Conservation (phyloP, 1,140 invertebrate species). For the Chelonus insularis region DNA sequence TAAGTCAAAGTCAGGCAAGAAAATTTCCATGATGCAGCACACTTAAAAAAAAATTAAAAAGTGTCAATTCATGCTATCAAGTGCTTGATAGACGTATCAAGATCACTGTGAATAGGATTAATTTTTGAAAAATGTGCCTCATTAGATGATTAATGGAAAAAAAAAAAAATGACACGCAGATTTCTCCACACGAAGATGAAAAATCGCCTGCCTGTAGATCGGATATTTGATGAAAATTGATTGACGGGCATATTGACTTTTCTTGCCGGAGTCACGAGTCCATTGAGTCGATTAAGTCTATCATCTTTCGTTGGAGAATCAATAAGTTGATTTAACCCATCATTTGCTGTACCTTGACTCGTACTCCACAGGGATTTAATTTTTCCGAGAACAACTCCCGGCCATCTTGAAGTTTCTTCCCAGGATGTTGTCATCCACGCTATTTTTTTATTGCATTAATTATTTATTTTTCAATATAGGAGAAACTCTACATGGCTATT, state of each 20-base stretch:
- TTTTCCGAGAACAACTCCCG: constrained; percentile 79
- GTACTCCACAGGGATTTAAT: constrained; percentile 83
- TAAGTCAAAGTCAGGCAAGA: constrained; percentile 6
- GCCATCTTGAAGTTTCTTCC: constrained; percentile 68
- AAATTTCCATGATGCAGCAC: constrained; percentile 22
- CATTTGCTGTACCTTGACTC: constrained; percentile 68
- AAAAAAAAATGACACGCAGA: constrained; percentile 8
- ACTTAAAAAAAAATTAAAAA: constrained; percentile 1
- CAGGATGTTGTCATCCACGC: constrained; percentile 63
- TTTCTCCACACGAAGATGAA: constrained; percentile 19
- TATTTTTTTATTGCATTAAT: constrained; percentile 33
- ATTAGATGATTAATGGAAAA: constrained; percentile 10
- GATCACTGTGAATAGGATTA: no score
- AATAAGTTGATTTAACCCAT: constrained; percentile 77
- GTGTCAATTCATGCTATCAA: constrained; percentile 12
- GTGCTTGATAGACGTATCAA: not conserved
- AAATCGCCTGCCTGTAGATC: constrained; percentile 28
- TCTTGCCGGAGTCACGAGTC: constrained; percentile 22
- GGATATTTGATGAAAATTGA: constrained; percentile 7
- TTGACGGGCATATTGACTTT: constrained; percentile 20
- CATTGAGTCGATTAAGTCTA: constrained; percentile 21
- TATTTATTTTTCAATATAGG: constrained; percentile 1
- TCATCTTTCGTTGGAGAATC: constrained; percentile 51
- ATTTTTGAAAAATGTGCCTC: not conserved
- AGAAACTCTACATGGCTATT: no score